A percentile compares a stretch with the other conserved stretches of the same genome.
Evolutionary conservation across 1,140 invertebrate species (phyloP).

Genomic region (Lepidurus apus): DNA sequence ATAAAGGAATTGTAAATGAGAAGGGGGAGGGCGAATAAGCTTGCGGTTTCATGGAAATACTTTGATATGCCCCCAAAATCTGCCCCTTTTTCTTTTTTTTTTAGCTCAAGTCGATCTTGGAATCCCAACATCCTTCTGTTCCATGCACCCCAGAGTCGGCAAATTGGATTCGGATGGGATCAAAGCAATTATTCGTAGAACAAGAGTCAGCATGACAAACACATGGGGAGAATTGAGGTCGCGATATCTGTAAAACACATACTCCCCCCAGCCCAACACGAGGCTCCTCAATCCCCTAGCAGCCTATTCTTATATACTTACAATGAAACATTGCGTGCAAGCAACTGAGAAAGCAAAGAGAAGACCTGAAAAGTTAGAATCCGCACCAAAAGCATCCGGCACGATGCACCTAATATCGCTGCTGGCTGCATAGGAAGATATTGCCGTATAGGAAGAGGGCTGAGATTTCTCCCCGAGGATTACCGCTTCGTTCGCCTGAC

Average conservation of each 20-base stretch:
- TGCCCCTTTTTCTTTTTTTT: neutral
- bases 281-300: neutral
- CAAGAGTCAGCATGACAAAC: slow-evolving; percentile 17
- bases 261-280: neutral
- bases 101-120: neutral
- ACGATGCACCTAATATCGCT: slow-evolving; percentile 10
- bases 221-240: slow-evolving; percentile 12
- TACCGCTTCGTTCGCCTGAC: slow-evolving; percentile 12
- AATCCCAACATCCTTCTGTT: slow-evolving; percentile 12
- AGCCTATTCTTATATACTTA: slow-evolving; percentile 1
- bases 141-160: neutral
- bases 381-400: neutral
- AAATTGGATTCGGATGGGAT: slow-evolving; percentile 18
- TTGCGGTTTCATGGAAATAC: neutral
- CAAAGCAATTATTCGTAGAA: slow-evolving; percentile 12
- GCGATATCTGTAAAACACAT: slow-evolving; percentile 22
- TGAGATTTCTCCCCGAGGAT: slow-evolving; percentile 16
- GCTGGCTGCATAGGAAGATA: neutral
- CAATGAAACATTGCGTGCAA: neutral
- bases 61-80: neutral
- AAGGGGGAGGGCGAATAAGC: neutral
- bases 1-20: neutral
- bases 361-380: neutral
- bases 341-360: neutral
- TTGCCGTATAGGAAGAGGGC: neutral